These are phyloP conservation scores for Masticophis lateralis DNA, from an alignment of 2,797 vertebrate genomes.

Conservation along the genomic window DNA sequence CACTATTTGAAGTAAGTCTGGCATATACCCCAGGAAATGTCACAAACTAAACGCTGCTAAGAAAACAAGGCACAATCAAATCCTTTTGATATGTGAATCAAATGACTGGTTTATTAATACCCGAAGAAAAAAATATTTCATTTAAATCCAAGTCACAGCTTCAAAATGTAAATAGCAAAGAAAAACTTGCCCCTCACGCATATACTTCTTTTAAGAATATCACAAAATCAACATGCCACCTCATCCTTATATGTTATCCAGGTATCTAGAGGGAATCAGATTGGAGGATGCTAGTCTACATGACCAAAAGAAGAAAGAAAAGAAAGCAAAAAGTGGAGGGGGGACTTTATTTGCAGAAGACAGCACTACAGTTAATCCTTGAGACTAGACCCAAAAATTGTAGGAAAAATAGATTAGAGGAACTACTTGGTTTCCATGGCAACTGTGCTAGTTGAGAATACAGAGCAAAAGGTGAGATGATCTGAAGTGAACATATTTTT, in stretches of 20 bases:
- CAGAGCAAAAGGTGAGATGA: conserved; percentile 70
- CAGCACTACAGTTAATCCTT: conserved; percentile 63
- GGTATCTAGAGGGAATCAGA: not conserved
- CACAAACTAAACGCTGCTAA: conserved; percentile 35
- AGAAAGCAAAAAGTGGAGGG: not conserved
- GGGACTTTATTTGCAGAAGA: conserved; percentile 59
- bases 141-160: conserved; percentile 36
- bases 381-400: conserved; percentile 41
- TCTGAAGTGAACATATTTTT: conserved; percentile 59
- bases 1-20: conserved; percentile 39
- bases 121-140: conserved; percentile 42
- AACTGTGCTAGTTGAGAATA: conserved; percentile 73
- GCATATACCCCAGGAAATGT: conserved; percentile 39
- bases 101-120: conserved; percentile 33
- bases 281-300: not conserved
- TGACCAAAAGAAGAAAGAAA: not conserved
- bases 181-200: not conserved
- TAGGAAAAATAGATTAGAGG: conserved; percentile 42
- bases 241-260: not conserved
- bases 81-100: not conserved
- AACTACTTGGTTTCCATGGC: conserved; percentile 74
- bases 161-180: conserved; percentile 61
- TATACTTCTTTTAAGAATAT: conserved; percentile 49
- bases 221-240: conserved; percentile 52
- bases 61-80: not conserved